Evolutionary conservation across 2,113 vertebrate species (phyloP).

Genomic region (Pantherophis guttatus): DNA sequence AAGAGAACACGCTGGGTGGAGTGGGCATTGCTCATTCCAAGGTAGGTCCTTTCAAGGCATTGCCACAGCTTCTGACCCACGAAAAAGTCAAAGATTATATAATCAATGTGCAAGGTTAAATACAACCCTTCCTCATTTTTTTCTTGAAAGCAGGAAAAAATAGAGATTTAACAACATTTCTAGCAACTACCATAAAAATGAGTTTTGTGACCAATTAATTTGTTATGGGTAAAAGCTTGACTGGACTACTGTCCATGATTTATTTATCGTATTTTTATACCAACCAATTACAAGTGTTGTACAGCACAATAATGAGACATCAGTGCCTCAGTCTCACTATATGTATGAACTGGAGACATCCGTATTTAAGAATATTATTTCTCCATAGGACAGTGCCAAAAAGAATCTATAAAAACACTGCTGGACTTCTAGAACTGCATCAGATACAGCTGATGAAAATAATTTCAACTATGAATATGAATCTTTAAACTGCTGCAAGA

Average conservation of each 20-base stretch:
- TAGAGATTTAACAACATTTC: conserved; percentile 3
- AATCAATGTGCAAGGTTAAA: conserved; percentile 31
- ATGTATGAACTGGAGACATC: not conserved
- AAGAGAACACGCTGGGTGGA: conserved; percentile 29
- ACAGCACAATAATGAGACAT: not conserved
- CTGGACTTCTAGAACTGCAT: not conserved
- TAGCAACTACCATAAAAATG: conserved; percentile 11
- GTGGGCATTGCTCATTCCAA: conserved; percentile 22
- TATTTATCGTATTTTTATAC: not conserved
- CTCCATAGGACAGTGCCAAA: not conserved
- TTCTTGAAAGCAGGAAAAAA: conserved; percentile 27
- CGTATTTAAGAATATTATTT: not conserved
- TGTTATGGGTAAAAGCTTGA: not conserved
- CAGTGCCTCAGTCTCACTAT: not conserved
- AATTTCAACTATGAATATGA: not conserved
- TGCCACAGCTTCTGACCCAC: conserved; percentile 25
- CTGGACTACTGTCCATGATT: not conserved
- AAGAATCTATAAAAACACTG: not conserved
- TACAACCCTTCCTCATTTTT: conserved; percentile 18
- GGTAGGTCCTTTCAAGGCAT: not conserved
- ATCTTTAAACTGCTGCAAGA: not conserved
- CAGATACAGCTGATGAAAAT: not conserved
- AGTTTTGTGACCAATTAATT: not conserved
- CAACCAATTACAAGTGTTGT: not conserved
- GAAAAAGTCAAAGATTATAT: conserved; percentile 31